Evolutionary conservation across 2,113 vertebrate species (phyloP), one percentile per base, ranked within the genome.

Genomic region (Colius striatus): DNA sequence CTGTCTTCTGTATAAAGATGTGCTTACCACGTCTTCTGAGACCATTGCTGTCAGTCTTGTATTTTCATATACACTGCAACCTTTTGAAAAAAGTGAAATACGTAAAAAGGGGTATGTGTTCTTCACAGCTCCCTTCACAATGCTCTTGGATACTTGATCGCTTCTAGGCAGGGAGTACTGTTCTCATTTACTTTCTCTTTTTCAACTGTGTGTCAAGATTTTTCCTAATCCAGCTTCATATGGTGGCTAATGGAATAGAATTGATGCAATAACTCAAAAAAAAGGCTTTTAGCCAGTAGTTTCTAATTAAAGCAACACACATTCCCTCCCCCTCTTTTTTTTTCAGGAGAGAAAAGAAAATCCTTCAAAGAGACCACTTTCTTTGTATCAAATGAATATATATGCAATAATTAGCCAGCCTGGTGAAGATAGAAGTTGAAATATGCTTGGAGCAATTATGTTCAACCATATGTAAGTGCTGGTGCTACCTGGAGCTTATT

Each of bases 181-280:
- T 90, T 95, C 91, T 92, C 80, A 82, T 86, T 84, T 84, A 53
- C 63, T 90, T 88, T 60, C 30, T 65, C 58, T 92, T 78, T 93
- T 91, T 62, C 84, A 63, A n/a, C 58, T 58, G 9, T n/a, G 1
- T 54, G 91, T 93, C 22, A 21, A 78, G 68, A 88, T 89, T 53
- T 94, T 95, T 90, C 86, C 77, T 81, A 58, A 76, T 87, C 77
- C 1, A 10, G 53, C 48, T 81, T 91, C 63, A 43, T 65, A 18
- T 80, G 60, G 74, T 84, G 67, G 77, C 92, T 95, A 87, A 94
- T 96, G 94, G 96, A 94, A 95, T 30, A 92, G 91, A 96, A 95
- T 90, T 74, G 93, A 91, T 94, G 83, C 88, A 92, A 38, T 95
- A 89, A 58, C 73, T 93, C 55, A 68, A 81, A 70, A 90, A 88